Conservation (phyloP, 2,888 invertebrate species). For the Noctua comes region DNA sequence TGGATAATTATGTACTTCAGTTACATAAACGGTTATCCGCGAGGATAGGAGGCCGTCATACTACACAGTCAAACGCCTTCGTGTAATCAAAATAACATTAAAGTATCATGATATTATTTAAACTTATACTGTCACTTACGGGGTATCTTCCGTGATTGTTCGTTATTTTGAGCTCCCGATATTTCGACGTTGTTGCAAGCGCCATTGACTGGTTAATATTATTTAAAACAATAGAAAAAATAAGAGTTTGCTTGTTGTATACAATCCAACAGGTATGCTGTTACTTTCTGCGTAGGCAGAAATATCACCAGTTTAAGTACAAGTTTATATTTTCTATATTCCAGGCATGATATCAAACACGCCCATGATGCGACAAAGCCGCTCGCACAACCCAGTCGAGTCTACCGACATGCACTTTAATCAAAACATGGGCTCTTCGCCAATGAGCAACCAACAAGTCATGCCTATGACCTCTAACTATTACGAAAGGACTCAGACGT, state of each 20-base stretch:
- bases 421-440: constrained; percentile 76
- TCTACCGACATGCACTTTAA: constrained; percentile 85
- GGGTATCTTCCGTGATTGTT: no score
- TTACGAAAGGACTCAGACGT: constrained; percentile 82
- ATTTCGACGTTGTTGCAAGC: no score
- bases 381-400: constrained; percentile 82
- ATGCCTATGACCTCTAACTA: constrained; percentile 82
- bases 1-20: neutral
- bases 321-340: constrained; percentile 60
- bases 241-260: neutral
- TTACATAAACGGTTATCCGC: neutral
- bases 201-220: no score
- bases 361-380: constrained; percentile 81
- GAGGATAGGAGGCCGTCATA: neutral
- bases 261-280: neutral
- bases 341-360: constrained; percentile 84
- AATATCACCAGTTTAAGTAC: neutral
- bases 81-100: neutral
- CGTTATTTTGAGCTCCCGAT: no score
- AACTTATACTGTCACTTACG: no score
- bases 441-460: constrained; percentile 77
- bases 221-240: no score
- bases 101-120: neutral
- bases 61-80: neutral
- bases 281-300: neutral